A percentile compares a stretch with the other conserved stretches of the same genome.
These are phyloP conservation scores for Notolabrus celidotus DNA, from an alignment of 2,797 vertebrate genomes.

Conservation along the genomic window DNA sequence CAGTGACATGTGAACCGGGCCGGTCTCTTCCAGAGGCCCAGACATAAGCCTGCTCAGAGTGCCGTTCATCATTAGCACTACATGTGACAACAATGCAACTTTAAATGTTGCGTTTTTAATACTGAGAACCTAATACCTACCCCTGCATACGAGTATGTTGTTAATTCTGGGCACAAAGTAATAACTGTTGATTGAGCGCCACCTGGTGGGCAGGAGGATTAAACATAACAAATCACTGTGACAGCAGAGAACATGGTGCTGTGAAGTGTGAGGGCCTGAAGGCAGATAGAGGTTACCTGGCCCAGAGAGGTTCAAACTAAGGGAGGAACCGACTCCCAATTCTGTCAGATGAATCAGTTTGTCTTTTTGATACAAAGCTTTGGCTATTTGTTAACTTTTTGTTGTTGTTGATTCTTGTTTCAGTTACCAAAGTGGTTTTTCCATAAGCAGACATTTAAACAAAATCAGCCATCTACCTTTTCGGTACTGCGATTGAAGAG, in stretches of 20 bases:
- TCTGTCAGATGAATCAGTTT: neutral
- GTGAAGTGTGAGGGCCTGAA: neutral
- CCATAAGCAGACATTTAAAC: neutral
- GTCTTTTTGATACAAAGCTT: neutral
- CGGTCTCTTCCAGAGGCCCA: slow-evolving; percentile 90
- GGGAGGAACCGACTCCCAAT: neutral
- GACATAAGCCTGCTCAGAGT: slow-evolving; percentile 71
- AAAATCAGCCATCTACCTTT: neutral
- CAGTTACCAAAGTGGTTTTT: neutral
- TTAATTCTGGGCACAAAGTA: slow-evolving; percentile 7
- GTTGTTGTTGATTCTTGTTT: no score
- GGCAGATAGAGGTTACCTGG: neutral
- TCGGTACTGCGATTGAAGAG: neutral
- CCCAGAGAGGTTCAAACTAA: neutral
- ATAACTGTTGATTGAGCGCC: slow-evolving; percentile 7
- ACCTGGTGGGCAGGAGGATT: slow-evolving; percentile 13
- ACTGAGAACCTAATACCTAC: neutral
- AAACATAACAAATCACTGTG: slow-evolving; percentile 11
- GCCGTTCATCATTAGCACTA: slow-evolving; percentile 15
- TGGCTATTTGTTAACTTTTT: neutral
- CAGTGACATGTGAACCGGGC: slow-evolving; percentile 80
- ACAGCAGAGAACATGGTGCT: slow-evolving; percentile 7
- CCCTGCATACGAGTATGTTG: slow-evolving; percentile 5
- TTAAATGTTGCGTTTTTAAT: slow-evolving; percentile 3
- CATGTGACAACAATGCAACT: slow-evolving; percentile 9